A percentile compares a stretch with the other conserved stretches of the same genome.
Conservation (phyloP, 2,797 vertebrate species). For the Rachycentron canadum region DNA sequence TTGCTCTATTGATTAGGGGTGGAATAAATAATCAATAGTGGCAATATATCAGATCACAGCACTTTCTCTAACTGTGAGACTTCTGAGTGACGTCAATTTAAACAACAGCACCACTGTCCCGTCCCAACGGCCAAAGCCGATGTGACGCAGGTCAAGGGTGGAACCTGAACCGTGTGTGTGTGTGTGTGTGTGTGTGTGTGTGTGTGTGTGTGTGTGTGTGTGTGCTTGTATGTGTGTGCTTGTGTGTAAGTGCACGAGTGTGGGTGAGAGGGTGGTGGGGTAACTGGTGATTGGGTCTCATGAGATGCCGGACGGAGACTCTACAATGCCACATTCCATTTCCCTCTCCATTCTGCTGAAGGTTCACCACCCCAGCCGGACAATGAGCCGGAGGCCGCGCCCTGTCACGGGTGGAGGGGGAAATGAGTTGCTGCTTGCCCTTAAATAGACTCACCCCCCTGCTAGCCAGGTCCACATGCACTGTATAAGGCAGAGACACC, state of each 20-base stretch:
- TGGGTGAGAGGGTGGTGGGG: constrained; percentile 24
- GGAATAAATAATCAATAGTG: constrained; percentile 15
- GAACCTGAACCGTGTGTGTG: constrained; percentile 65
- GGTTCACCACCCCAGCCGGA: constrained; percentile 75
- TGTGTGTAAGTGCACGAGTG: constrained; percentile 42
- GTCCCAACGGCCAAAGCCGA: constrained; percentile 27
- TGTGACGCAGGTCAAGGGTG: constrained; percentile 62
- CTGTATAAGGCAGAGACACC: constrained; percentile 5
- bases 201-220: constrained; percentile 37
- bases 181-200: constrained; percentile 40
- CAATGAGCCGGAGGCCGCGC: constrained; percentile 78
- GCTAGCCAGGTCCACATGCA: constrained; percentile 20
- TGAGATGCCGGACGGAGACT: constrained; percentile 58
- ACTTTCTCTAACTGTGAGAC: constrained; percentile 23
- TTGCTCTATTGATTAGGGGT: constrained; percentile 24
- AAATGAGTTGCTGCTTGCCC: constrained; percentile 65
- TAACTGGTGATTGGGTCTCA: constrained; percentile 53
- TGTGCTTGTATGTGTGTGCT: constrained; percentile 32
- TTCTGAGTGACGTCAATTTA: constrained; percentile 47
- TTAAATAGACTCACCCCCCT: constrained; percentile 73
- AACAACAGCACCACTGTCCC: constrained; percentile 75
- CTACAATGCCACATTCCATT: constrained; percentile 76
- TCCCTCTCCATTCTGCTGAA: constrained; percentile 67
- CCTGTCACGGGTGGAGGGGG: constrained; percentile 59
- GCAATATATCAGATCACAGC: constrained; percentile 14